Evolutionary conservation across 2,113 vertebrate genomes (phyloP), one percentile per base, ranked within the genome.

Genomic region (Ranitomeya imitator): DNA sequence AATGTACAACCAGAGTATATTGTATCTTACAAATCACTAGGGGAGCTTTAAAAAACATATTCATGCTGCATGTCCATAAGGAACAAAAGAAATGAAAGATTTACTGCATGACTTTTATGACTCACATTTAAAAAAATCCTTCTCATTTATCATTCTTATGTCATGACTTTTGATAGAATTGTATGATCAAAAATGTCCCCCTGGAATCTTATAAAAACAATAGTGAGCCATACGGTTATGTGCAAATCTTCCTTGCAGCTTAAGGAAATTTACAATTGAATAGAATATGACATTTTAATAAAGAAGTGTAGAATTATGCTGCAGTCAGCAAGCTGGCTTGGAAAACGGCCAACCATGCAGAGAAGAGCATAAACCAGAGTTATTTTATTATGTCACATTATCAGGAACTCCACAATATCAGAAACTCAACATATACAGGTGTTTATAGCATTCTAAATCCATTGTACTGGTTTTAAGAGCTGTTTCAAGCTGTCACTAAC

Each of bases 261-360:
- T 89, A 90, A 83, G 83, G 73, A 92, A 92, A 90, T 91, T 92
- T 92, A 90, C 60, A 89, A 79, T 89, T 90, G 18, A 92, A 91
- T 88, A 91, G 1, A 61, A 87, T 91, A 90, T 94, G 92, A 92
- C 87, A 90, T 92, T 94, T 93, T 89, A 92, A 92, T 92, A 90
- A 93, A 92, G 88, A 92, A 88, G 61, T 80, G 16, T 88, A 88
- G 31, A 85, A 91, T 94, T 92, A 81, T 92, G 87, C 83, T 93
- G 78, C 61, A 90, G 84, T 93, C 90, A 91, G 85, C 90, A 81
- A 86, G 83, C 89, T 88, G 85, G 37, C 89, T 73, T 92, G 90
- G 89, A 87, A 92, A 93, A 92, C 59, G 90, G 69, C 59, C 69
- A 90, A 15, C 61, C 85, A 90, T 89, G 78, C 86, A 57, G 71